Conservation (phyloP, 2,888 invertebrate species). For the Mesorhabditis belari region DNA sequence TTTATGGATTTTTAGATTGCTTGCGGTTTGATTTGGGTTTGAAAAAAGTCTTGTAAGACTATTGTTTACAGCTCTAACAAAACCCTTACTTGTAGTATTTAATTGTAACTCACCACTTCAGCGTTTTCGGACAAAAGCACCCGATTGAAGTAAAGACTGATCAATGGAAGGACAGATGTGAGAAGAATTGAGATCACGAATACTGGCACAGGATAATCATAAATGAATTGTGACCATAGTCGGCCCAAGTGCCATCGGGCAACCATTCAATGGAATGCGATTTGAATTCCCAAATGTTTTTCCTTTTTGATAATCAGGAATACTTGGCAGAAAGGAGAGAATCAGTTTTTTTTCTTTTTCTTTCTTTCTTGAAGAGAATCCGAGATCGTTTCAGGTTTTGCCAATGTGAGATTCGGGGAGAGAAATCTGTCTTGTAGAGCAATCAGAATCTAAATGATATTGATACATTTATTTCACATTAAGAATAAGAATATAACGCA, state of each 20-base stretch:
- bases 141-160: slow-evolving; percentile 18
- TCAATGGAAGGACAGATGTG: slow-evolving; percentile 23
- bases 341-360: background rate
- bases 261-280: background rate
- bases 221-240: slow-evolving; percentile 6
- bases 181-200: slow-evolving; percentile 25
- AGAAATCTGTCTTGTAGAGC: background rate
- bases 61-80: too few species aligned
- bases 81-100: too few species aligned
- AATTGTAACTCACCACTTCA: slow-evolving; percentile 49
- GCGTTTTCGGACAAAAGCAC: slow-evolving; percentile 39
- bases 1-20: too few species aligned
- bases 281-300: background rate
- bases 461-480: background rate
- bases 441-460: too few species aligned
- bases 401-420: background rate
- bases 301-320: background rate
- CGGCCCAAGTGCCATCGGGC: background rate
- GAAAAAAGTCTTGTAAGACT: too few species aligned
- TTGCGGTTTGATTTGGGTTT: too few species aligned
- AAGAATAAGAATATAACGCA: background rate
- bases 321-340: background rate
- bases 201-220: slow-evolving; percentile 12
- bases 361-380: background rate
- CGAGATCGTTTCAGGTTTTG: background rate